phyloP scores from a whole-genome alignment of 2,888 invertebrate genomes.

The Cremastobaeus sp. region DNA sequence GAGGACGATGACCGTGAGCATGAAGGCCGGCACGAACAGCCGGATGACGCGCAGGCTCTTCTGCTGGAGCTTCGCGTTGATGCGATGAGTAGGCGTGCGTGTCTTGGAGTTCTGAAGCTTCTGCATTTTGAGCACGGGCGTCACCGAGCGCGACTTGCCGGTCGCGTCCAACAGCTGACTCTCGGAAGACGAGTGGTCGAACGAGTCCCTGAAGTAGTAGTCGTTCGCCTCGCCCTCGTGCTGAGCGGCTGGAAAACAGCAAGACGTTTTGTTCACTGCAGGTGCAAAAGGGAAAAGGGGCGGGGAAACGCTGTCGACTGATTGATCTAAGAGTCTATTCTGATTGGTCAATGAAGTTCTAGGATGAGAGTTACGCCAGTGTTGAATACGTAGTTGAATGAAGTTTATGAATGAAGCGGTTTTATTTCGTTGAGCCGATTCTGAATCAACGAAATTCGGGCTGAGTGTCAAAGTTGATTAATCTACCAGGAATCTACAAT shows the following conservation, averaged over 20 bases:
- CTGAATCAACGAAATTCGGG: not conserved
- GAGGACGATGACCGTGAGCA: constrained; percentile 85
- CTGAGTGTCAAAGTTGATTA: constrained; percentile 5
- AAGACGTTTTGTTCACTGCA: not conserved
- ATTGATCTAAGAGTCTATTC: not conserved
- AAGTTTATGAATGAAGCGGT: no score
- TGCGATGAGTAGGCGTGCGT: constrained; percentile 63
- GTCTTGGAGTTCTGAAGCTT: constrained; percentile 75
- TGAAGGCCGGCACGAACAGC: constrained; percentile 88
- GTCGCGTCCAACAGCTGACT: constrained; percentile 82
- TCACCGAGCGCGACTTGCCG: constrained; percentile 72
- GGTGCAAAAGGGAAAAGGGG: no score
- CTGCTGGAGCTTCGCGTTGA: constrained; percentile 65
- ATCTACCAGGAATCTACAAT: constrained; percentile 8
- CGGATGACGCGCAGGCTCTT: constrained; percentile 80
- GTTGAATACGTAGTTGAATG: no score
- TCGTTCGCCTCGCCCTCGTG: constrained; percentile 80
- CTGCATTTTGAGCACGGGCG: constrained; percentile 76
- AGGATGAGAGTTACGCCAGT: no score
- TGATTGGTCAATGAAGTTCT: no score
- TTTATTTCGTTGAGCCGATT: no score
- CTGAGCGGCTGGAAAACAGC: constrained; percentile 71
- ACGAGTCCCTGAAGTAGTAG: constrained; percentile 87
- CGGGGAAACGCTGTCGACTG: not conserved
- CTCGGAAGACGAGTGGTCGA: constrained; percentile 89